These are phyloP conservation scores for Yponomeuta cagnagella DNA, from an alignment of 2,888 invertebrate genomes.

Conservation along the genomic window DNA sequence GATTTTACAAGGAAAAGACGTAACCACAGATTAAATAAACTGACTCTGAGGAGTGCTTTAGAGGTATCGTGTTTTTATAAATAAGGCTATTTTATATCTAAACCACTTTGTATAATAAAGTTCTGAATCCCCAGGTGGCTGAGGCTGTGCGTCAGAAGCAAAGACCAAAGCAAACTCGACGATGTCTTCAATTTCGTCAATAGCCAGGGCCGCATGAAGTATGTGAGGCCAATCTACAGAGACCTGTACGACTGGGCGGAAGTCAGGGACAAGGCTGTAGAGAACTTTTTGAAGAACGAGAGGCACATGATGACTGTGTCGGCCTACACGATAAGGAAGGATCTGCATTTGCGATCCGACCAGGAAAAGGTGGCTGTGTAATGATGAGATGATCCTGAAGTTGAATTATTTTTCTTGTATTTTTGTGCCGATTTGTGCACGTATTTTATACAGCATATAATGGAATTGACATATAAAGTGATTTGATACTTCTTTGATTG, in stretches of 20 bases:
- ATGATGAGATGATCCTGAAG: no score
- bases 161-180: constrained; percentile 79
- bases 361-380: not conserved
- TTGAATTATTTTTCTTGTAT: not conserved
- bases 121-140: constrained; percentile 78
- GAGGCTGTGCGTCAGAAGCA: constrained; percentile 84
- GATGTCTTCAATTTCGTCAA: constrained; percentile 86
- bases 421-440: not conserved
- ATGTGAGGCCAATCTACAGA: constrained; percentile 89
- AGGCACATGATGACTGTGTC: constrained; percentile 90
- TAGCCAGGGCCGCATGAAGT: constrained; percentile 93
- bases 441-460: not conserved
- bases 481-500: not conserved
- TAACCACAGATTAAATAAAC: no score
- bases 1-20: no score
- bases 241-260: constrained; percentile 89
- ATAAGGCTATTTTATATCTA: no score
- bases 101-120: not conserved
- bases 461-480: not conserved
- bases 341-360: constrained; percentile 73
- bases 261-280: constrained; percentile 79
- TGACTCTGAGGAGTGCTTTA: no score
- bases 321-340: constrained; percentile 83
- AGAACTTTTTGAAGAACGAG: constrained; percentile 82
- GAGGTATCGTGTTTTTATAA: no score